Conservation (phyloP, 2,113 vertebrate genomes). For the Alethe castanea region DNA sequence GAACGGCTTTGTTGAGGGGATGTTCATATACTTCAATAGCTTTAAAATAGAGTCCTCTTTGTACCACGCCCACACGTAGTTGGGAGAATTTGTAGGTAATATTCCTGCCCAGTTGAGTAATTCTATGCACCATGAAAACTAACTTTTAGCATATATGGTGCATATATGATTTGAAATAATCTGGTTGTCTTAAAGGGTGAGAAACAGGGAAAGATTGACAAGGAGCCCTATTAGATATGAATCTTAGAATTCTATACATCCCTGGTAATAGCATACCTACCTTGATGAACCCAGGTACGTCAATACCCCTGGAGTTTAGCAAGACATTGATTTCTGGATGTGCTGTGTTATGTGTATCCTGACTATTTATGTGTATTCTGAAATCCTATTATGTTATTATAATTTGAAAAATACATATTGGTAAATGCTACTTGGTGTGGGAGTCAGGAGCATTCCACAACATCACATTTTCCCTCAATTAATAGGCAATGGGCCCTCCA, state of each 20-base stretch:
- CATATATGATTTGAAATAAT: background rate
- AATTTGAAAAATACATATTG: background rate
- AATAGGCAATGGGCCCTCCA: too few relatives aligned
- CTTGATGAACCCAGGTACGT: fast-evolving
- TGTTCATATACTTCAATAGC: background rate
- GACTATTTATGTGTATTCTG: background rate
- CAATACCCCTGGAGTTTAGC: background rate
- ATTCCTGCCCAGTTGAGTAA: background rate
- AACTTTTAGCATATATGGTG: background rate
- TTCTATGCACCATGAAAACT: background rate
- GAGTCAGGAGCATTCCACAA: background rate
- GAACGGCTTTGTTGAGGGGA: fast-evolving
- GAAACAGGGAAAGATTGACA: background rate
- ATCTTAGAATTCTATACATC: background rate
- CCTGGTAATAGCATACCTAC: background rate
- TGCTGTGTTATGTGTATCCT: background rate
- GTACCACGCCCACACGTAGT: background rate
- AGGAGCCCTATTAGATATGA: background rate
- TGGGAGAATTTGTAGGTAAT: background rate
- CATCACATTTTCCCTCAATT: background rate
- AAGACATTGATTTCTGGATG: background rate
- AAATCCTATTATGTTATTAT: background rate
- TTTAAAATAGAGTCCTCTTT: background rate
- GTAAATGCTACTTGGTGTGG: background rate
- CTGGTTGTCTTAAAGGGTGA: background rate